A percentile compares a stretch with the other conserved stretches of the same genome.
Conservation (phyloP, 2,113 vertebrate species). For the Pelvicachromis taeniatus region DNA sequence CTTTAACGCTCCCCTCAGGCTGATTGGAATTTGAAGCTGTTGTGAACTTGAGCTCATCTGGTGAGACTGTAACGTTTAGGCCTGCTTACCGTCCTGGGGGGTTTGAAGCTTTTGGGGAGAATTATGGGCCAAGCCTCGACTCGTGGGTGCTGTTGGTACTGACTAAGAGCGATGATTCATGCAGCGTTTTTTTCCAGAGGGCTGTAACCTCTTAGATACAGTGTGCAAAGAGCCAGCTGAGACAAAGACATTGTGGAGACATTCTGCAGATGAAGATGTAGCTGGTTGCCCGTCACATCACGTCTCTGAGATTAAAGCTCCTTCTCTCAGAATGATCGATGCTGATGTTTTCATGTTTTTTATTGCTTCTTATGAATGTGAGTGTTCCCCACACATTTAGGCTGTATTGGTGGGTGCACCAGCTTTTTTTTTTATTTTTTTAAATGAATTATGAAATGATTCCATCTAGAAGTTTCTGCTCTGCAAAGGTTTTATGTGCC, state of each 20-base stretch:
- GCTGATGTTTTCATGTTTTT: background rate
- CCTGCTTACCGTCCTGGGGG: background rate
- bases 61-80: background rate
- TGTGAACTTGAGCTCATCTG: background rate
- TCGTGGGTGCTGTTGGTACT: background rate
- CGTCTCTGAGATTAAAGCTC: fast-evolving
- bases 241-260: background rate
- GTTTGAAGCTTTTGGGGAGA: background rate
- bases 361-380: background rate
- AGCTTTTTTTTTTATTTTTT: too few relatives aligned
- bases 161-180: background rate
- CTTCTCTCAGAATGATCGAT: fast-evolving
- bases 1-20: constrained; percentile 30
- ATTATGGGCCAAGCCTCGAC: background rate
- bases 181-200: fast-evolving
- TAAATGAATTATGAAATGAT: fast-evolving
- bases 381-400: background rate
- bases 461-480: background rate
- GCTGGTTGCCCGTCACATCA: background rate
- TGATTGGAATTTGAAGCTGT: background rate
- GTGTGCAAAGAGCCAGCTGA: background rate
- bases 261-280: background rate
- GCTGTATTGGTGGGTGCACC: background rate
- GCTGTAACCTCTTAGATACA: background rate
- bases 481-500: fast-evolving